Base-by-base conservation (phyloP, 1,140 invertebrate genomes). In the Ceratitis capitata region DNA sequence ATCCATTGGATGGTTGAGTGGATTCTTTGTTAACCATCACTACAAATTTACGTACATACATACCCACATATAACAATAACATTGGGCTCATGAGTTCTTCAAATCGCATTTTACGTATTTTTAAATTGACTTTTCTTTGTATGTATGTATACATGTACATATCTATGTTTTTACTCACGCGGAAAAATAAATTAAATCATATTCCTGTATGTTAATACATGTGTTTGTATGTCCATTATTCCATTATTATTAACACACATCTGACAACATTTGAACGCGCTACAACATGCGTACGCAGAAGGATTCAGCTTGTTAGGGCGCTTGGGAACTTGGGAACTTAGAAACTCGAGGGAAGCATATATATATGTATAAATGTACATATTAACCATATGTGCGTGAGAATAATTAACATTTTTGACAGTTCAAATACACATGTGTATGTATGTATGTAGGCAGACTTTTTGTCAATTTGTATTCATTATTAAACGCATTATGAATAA, bases 11-110 rank as follows among this genome's bases (percentile, higher is more conserved):
- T 78, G 39, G 69, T 23, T 45, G 39, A n/a, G 12, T 45, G 39
- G 23, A 12, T 47, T 78, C 69, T 47, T 78, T 78, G 69, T 78
- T 78, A n/a, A n/a, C n/a, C n/a, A n/a, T n/a, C n/a, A n/a, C n/a
- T n/a, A n/a, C n/a, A n/a, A n/a, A n/a, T n/a, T n/a, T n/a, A n/a
- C n/a, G n/a, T n/a, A n/a, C n/a, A n/a, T n/a, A n/a, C n/a, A n/a
- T n/a, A n/a, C n/a, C 39, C 69, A 78, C 23, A n/a, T 78, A 47
- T 47, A 23, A n/a, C 69, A 78, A 78, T 45, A 14, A 78, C 69
- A 78, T 7, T 14, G n/a, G 6, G 19, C 23, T n/a, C 39, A n/a
- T 19, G 14, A 64, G 3, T 29, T 16, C 35, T 78, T 78, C 69
- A 78, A 42, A 45, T 45, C 4, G 9, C 19, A 42, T 78, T 78